Base-by-base conservation (phyloP, 2,888 invertebrate species). In the Drosophila siamana region DNA sequence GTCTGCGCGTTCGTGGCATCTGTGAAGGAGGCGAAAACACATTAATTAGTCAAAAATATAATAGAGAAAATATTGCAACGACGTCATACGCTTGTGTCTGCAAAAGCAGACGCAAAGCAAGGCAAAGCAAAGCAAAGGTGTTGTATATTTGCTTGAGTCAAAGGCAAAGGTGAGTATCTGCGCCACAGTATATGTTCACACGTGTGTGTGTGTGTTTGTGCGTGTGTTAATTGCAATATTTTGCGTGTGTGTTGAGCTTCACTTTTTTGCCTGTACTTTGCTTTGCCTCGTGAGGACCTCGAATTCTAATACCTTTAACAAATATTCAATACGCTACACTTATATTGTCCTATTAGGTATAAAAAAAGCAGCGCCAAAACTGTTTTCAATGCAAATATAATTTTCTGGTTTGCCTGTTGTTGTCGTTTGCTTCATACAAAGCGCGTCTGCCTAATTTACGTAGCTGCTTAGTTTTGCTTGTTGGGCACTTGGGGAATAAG, bases 1-100 rank as follows among this genome's bases (percentile, higher is more conserved):
- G 95, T 93, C 96, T 95, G 87, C 96, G 94, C 78, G 95, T 95
- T 87, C 96, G 95, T 90, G 96, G 96, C 96, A 96, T 96, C 96
- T 96, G 28, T 66, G 57, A 73, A 36, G 38, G 11, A 41, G 2
- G 9, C 41, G 41, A 9, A 44, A 48, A 11, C 44, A 40, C 46
- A 50, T 19, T 8, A 4, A 57, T 57, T 38, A 47, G n/a, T 19
- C 4, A 11, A 30, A 28, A 19, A 51, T n/a, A 15, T 26, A 48
- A 6, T 51, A 24, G 24, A 38, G 9, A 22, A 26, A 15, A 30
- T 19, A 54, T 43, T 54, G 22, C 30, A 43, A 15, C 44, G 54
- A 67, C 79, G 60, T 74, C 79, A 78, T 48, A 54, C 19, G 44
- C 48, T 52, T 40, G 43, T 19, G 40, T 69, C 19, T 38, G 13